phyloP scores from a whole-genome alignment of 1,140 invertebrate genomes.

The Drosophila lacertosa region DNA sequence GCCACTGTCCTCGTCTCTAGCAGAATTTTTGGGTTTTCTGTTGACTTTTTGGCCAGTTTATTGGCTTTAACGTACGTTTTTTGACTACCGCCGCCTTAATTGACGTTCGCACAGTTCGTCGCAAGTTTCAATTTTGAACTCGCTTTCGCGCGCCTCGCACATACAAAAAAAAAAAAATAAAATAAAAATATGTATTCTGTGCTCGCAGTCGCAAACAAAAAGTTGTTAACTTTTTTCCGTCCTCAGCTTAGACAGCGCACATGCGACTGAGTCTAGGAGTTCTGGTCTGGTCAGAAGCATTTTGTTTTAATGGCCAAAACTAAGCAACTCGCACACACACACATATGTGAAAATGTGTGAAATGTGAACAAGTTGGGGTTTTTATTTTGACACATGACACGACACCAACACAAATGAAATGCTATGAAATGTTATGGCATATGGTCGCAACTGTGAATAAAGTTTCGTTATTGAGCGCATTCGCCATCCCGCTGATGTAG shows the following conservation, averaged over 20 bases:
- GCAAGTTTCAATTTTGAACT: slow-evolving; percentile 52
- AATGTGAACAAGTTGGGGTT: slow-evolving; percentile 46
- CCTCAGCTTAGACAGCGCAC: slow-evolving; percentile 12
- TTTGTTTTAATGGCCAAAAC: slow-evolving; percentile 38
- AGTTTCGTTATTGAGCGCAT: background rate
- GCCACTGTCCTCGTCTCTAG: background rate
- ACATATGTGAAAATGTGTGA: slow-evolving; percentile 30
- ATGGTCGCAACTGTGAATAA: slow-evolving; percentile 2
- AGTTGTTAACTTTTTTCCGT: slow-evolving; percentile 41
- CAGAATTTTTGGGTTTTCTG: background rate
- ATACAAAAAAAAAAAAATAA: background rate
- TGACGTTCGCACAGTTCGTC: slow-evolving; percentile 50
- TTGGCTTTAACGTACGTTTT: slow-evolving; percentile 41
- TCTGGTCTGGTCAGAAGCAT: slow-evolving; percentile 28
- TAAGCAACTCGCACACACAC: slow-evolving; percentile 32
- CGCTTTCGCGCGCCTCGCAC: background rate
- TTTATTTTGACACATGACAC: slow-evolving; percentile 59
- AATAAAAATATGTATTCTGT: slow-evolving; percentile 33
- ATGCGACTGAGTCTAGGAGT: slow-evolving; percentile 25
- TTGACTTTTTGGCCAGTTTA: slow-evolving; percentile 25
- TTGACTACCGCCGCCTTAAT: slow-evolving; percentile 43
- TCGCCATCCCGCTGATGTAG: background rate
- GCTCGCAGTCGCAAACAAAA: slow-evolving; percentile 21
- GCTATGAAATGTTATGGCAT: slow-evolving; percentile 32
- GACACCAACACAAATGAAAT: slow-evolving; percentile 38